Evolutionary conservation across 1,140 invertebrate species (phyloP).

Genomic region (Halictus rubicundus): DNA sequence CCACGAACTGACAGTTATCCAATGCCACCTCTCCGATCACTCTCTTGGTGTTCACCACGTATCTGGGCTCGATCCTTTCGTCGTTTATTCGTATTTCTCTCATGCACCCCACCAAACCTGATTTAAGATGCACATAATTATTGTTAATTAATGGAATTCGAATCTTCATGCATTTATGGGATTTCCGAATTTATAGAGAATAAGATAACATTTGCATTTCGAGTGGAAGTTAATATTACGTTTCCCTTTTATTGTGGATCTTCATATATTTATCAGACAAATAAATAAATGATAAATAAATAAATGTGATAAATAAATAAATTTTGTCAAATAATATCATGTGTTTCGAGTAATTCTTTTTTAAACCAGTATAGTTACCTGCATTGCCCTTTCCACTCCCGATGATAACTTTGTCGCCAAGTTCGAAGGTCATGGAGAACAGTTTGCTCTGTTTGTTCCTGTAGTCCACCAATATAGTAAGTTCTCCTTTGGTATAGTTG

Average conservation of each 20-base stretch:
- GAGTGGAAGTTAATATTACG: too few relatives aligned
- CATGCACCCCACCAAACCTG: constrained; percentile 94
- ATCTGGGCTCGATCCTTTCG: constrained; percentile 82
- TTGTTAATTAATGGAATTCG: background rate
- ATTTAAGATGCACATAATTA: constrained; percentile 12
- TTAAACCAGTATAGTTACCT: constrained; percentile 60
- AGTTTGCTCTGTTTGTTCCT: constrained; percentile 86
- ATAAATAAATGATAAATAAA: too few relatives aligned
- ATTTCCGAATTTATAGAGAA: too few relatives aligned
- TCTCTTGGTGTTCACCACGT: constrained; percentile 89
- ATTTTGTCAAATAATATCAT: too few relatives aligned
- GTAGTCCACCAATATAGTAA: constrained; percentile 88
- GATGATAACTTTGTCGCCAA: constrained; percentile 85
- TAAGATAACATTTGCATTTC: too few relatives aligned
- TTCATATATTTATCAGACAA: too few relatives aligned
- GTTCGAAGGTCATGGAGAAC: constrained; percentile 81
- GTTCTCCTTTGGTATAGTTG: constrained; percentile 87
- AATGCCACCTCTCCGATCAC: constrained; percentile 93
- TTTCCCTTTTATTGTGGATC: too few relatives aligned
- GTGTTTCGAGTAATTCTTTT: too few relatives aligned
- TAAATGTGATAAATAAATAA: too few relatives aligned
- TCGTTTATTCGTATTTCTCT: constrained; percentile 92
- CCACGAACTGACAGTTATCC: constrained; percentile 94
- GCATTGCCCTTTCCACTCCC: constrained; percentile 86
- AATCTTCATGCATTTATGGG: too few relatives aligned